Base-by-base conservation (phyloP, 1,140 invertebrate species). In the Papilio machaon region DNA sequence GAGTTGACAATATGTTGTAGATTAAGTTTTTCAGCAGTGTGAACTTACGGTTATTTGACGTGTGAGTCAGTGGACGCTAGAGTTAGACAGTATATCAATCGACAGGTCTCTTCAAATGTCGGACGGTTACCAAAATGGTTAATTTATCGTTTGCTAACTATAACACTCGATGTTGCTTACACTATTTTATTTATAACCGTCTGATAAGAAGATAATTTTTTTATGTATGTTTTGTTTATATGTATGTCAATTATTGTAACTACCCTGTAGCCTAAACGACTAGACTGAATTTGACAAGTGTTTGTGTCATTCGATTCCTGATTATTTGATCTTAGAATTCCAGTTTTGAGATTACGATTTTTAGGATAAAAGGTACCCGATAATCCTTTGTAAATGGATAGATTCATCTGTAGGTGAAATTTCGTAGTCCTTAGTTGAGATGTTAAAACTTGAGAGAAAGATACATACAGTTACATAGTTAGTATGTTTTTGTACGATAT, bases 21-120 rank as follows among this genome's bases (percentile, higher is more conserved):
- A 9, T 9, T 8, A 49, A 11, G 10, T 49, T 49, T 49, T 13
- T 49, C 10, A 11, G 2, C 47, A 49, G 47, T 43, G 38, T 6
- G 7, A 49, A 49, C 47, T 49, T 13, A 11, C 2, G 17, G 58
- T n/a, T 60, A 60, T 17, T 8, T n/a, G 8, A 60, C n/a, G 15
- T 2, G 58, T 60, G 58, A 60, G 58, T 60, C 58, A 19, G 58
- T 19, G 10, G 10, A 19, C 58, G 58, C n/a, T 74, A 47, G 35
- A 43, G 58, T 19, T 74, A 74, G 13, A 43, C 38, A 2, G 73
- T 74, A 74, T 74, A 17, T 74, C 73, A 19, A 19, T 74, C 43
- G 43, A 46, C 73, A 19, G 43, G n/a, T 74, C 73, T 9, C 73
- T n/a, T 74, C 73, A 38, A 4, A 74, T 43, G 13, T 74, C 17